Evolutionary conservation across 2,113 vertebrate species (phyloP).

Genomic region (Platichthys stellatus): DNA sequence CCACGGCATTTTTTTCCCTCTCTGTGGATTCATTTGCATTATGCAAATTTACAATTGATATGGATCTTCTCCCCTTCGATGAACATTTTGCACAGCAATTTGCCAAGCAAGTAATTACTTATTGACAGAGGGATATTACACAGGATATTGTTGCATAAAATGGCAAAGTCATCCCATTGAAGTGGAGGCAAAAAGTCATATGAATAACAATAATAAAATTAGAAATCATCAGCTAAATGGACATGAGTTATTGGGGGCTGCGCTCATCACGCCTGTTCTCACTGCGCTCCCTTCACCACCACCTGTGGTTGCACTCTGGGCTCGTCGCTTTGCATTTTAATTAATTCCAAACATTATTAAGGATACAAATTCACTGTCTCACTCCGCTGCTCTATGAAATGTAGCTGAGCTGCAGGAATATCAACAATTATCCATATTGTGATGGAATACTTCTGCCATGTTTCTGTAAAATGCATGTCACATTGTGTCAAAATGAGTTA

Average conservation of each 20-base stretch:
- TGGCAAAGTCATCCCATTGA: slow-evolving; percentile 58
- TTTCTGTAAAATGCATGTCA: slow-evolving; percentile 47
- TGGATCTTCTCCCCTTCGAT: slow-evolving; percentile 73
- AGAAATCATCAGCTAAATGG: slow-evolving; percentile 61
- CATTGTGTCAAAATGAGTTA: slow-evolving; percentile 24
- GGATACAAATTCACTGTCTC: slow-evolving; percentile 67
- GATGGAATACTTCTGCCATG: slow-evolving; percentile 51
- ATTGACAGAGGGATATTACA: slow-evolving; percentile 79
- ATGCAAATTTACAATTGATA: slow-evolving; percentile 76
- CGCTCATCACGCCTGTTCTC: slow-evolving; percentile 35
- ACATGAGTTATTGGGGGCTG: slow-evolving; percentile 46
- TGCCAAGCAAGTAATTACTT: slow-evolving; percentile 81
- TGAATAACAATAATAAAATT: slow-evolving; percentile 56
- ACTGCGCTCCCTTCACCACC: slow-evolving; percentile 22
- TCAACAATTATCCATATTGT: slow-evolving; percentile 61
- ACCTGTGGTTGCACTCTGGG: slow-evolving; percentile 68
- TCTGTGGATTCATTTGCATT: slow-evolving; percentile 72
- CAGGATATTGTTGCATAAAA: slow-evolving; percentile 78
- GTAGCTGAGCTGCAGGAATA: slow-evolving; percentile 57
- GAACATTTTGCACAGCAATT: slow-evolving; percentile 78
- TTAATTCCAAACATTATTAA: slow-evolving; percentile 74
- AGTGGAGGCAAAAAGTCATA: slow-evolving; percentile 47
- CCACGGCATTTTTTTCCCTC: slow-evolving; percentile 40
- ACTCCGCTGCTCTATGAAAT: slow-evolving; percentile 43
- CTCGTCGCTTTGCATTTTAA: slow-evolving; percentile 68